These are phyloP conservation scores for Steinernema hermaphroditum DNA, from an alignment of 2,888 invertebrate species.

Conservation along the genomic window DNA sequence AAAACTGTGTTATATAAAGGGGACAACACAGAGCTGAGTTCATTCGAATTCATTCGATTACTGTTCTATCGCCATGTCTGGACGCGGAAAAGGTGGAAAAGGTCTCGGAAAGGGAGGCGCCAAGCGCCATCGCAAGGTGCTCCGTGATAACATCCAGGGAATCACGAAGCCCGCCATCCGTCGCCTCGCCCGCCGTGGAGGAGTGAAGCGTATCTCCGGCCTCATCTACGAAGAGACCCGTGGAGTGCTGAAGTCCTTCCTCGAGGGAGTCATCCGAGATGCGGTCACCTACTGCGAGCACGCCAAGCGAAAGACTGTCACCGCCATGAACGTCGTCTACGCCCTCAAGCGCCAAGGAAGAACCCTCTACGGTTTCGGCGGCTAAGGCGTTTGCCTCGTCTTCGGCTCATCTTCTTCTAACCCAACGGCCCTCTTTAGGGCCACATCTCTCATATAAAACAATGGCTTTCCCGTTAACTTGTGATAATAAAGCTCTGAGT, in stretches of 20 bases:
- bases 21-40: too few relatives aligned
- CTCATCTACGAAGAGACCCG: slow-evolving; percentile 56
- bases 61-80: too few relatives aligned
- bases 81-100: slow-evolving; percentile 75
- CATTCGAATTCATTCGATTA: too few relatives aligned
- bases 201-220: slow-evolving; percentile 65
- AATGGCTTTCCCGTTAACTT: too few relatives aligned
- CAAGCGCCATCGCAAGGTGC: slow-evolving; percentile 80
- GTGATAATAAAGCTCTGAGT: too few relatives aligned
- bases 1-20: too few relatives aligned
- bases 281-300: slow-evolving; percentile 84
- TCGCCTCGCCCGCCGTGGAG: slow-evolving; percentile 69
- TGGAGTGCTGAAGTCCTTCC: slow-evolving; percentile 70
- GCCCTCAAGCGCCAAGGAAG: slow-evolving; percentile 82
- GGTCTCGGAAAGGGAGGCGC: slow-evolving; percentile 81
- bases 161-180: slow-evolving; percentile 69
- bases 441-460: slow-evolving; percentile 37
- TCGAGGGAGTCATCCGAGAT: slow-evolving; percentile 81
- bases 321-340: slow-evolving; percentile 84
- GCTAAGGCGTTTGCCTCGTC: slow-evolving; percentile 16
- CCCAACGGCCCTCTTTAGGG: slow-evolving; percentile 55
- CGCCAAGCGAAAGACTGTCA: slow-evolving; percentile 83
- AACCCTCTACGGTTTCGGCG: slow-evolving; percentile 75
- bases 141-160: slow-evolving; percentile 71
- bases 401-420: slow-evolving; percentile 29